phyloP scores from a whole-genome alignment of 2,888 invertebrate species.

The Nymphalis polychloros region DNA sequence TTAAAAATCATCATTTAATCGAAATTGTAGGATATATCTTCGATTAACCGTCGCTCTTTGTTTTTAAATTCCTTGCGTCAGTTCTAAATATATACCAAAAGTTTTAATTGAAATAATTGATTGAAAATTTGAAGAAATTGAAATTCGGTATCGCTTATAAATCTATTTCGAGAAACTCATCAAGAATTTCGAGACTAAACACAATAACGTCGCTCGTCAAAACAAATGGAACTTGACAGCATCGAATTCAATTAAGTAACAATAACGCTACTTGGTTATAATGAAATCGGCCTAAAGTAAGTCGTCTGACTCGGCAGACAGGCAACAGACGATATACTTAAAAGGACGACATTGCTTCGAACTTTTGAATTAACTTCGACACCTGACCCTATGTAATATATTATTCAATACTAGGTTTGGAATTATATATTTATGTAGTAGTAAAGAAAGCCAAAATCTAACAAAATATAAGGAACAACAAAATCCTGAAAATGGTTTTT shows the following conservation, averaged over 20 bases:
- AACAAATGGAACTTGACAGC: conserved; percentile 2
- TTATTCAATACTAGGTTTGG: not conserved
- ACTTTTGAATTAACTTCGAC: conserved; percentile 13
- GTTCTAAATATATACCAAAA: too few species aligned
- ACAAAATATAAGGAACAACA: too few species aligned
- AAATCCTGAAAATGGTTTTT: too few species aligned
- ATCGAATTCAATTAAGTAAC: conserved; percentile 19
- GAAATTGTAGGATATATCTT: too few species aligned
- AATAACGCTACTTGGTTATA: conserved; percentile 9
- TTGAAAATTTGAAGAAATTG: not conserved
- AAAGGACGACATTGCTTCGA: conserved; percentile 9
- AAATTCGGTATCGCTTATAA: not conserved
- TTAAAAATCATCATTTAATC: too few species aligned
- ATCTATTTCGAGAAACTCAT: not conserved
- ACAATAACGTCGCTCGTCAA: conserved; percentile 11
- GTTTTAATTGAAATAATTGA: not conserved
- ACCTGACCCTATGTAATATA: conserved; percentile 1
- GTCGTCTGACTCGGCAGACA: not conserved
- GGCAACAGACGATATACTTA: not conserved
- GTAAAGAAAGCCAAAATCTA: too few species aligned
- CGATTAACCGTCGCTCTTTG: too few species aligned
- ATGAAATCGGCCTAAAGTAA: conserved; percentile 12
- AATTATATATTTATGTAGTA: not conserved
- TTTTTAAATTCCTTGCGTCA: too few species aligned
- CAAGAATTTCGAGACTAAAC: not conserved